A percentile compares a stretch with the other conserved stretches of the same genome.
phyloP scores from a whole-genome alignment of 2,797 vertebrate genomes.

The Ispidina picta region DNA sequence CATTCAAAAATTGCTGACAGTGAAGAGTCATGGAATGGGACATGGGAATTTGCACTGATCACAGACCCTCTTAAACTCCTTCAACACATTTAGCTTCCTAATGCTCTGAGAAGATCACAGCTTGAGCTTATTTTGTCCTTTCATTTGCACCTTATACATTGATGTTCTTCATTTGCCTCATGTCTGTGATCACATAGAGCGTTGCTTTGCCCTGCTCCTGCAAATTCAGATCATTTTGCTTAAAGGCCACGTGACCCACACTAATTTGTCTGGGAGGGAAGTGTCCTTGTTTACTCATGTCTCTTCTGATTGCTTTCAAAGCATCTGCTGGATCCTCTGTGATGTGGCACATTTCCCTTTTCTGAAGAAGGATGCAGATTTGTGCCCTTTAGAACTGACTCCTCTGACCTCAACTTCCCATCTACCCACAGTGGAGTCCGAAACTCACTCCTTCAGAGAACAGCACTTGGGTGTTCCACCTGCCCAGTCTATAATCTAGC shows the following conservation, averaged over 20 bases:
- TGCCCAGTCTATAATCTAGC: neutral
- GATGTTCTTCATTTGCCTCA: neutral
- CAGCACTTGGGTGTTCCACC: accelerated
- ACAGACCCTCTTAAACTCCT: neutral
- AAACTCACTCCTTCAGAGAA: accelerated
- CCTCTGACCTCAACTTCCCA: neutral
- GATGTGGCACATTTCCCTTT: neutral
- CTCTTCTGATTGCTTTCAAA: neutral
- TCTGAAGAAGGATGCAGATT: neutral
- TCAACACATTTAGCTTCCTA: neutral
- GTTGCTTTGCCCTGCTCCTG: neutral
- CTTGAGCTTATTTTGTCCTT: neutral
- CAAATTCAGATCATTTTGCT: neutral
- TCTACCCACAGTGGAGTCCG: accelerated
- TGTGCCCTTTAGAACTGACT: neutral
- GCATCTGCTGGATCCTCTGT: neutral
- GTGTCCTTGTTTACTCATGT: neutral
- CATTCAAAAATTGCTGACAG: neutral
- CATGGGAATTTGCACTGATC: neutral
- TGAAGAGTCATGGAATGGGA: neutral
- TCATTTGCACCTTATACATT: neutral
- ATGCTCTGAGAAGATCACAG: neutral
- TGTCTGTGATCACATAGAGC: accelerated
- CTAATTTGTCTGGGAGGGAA: neutral
- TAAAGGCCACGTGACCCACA: accelerated